Evolutionary conservation across 2,888 invertebrate species (phyloP), one percentile per base, ranked within the genome.

Genomic region (Lasioglossum figueresi): DNA sequence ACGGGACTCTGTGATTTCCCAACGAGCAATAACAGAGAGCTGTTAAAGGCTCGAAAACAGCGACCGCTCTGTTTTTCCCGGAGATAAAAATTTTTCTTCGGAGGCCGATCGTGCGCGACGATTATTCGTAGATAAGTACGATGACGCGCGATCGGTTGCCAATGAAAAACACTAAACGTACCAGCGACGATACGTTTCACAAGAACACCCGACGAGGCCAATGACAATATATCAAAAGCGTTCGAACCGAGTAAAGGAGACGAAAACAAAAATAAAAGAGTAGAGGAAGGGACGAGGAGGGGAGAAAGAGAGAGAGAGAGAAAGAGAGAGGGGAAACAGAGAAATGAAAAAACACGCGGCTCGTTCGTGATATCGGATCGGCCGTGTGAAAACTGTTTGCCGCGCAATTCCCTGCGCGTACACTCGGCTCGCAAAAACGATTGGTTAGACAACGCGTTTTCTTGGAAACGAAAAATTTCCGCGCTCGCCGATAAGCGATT

Each of bases 391-490:
- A 80, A 80, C 73, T 63, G 27, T 40, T 34, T n/a, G 23, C 14
- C 23, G 66, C 43, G 43, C 23, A 31, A 5, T 66, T 72, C 43
- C 27, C 5, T 19, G 48, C 43, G 16, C 63, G 27, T 6, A 16
- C 19, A 34, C n/a, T 31, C 23, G 31, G 14, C 40, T 66, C 37
- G 48, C 86, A 77, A 83, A 86, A 86, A 81, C 43, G 68, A 83
- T 75, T 80, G 78, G 80, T 83, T 76, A 68, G 45, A 70, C 34
- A 23, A 40, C 34, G 45, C n/a, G 68, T 85, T 83, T 90, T 88
- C 88, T 82, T 63, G 68, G 89, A 84, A 52, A 88, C 66, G 77
- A 89, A 90, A 90, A 90, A 90, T 84, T 87, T 85, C 82, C 86
- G 88, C 68, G 68, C 68, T 37, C 77, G 77, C 34, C 48, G 87